A percentile compares a stretch with the other conserved stretches of the same genome.
These are phyloP conservation scores for Heliconius ethilla DNA, from an alignment of 2,888 invertebrate species.

Conservation along the genomic window DNA sequence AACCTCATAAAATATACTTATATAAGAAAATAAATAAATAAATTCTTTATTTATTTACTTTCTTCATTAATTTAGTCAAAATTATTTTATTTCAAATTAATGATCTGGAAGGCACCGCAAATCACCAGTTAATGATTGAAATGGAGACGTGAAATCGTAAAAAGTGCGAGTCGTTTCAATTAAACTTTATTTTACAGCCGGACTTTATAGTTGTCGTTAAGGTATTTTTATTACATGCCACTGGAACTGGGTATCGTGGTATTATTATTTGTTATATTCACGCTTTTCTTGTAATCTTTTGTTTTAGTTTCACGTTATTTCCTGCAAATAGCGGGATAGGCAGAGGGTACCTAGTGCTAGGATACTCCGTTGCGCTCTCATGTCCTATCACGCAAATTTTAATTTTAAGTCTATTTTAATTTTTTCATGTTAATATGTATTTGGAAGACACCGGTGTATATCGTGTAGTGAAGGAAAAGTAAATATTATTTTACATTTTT, in stretches of 20 bases:
- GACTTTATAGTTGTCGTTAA: constrained; percentile 53
- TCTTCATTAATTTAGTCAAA: neutral
- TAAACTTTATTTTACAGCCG: constrained; percentile 62
- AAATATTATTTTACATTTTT: too few relatives aligned
- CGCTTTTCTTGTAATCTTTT: neutral
- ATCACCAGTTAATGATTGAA: constrained; percentile 46
- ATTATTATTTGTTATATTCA: neutral
- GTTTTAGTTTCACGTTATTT: neutral
- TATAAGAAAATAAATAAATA: neutral
- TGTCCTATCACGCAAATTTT: too few relatives aligned
- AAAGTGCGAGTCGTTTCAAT: constrained; percentile 60
- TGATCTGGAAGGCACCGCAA: constrained; percentile 33
- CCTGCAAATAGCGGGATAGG: neutral
- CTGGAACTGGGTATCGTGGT: constrained; percentile 1
- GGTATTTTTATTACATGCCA: constrained; percentile 46
- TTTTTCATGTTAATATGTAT: too few relatives aligned
- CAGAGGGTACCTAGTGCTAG: neutral
- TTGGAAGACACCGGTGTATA: too few relatives aligned
- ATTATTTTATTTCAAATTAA: constrained; percentile 26
- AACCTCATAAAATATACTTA: neutral
- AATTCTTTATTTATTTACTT: too few relatives aligned
- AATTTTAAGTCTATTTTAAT: too few relatives aligned
- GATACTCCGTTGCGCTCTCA: neutral
- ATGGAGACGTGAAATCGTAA: constrained; percentile 47
- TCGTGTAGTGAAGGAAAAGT: too few relatives aligned